phyloP scores from a whole-genome alignment of 2,797 vertebrate genomes.

The Vultur gryphus region DNA sequence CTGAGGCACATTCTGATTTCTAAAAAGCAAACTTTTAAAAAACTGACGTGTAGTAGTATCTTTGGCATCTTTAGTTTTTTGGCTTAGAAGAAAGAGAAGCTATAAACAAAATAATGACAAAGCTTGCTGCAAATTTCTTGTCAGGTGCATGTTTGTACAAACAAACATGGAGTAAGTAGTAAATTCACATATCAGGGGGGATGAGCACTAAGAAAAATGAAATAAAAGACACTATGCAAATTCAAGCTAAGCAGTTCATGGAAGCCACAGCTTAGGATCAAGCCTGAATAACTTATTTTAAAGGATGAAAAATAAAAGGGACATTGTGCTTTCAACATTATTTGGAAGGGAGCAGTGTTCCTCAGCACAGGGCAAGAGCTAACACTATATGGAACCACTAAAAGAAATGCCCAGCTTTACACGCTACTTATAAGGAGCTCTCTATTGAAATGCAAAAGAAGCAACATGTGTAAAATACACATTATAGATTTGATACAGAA shows the following conservation, averaged over 20 bases:
- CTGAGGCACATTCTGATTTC: not conserved
- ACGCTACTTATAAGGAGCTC: not conserved
- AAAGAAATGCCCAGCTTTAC: not conserved
- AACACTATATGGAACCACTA: not conserved
- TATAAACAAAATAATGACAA: not conserved
- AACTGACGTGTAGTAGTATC: not conserved
- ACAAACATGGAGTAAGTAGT: not conserved
- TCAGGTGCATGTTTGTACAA: not conserved
- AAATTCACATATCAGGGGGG: not conserved
- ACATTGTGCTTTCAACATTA: not conserved
- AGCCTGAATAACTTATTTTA: not conserved
- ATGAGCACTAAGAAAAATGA: not conserved
- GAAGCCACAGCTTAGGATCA: not conserved
- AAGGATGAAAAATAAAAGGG: not conserved
- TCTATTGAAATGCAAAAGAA: not conserved
- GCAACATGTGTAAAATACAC: rapidly evolving
- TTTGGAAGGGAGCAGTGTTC: not conserved
- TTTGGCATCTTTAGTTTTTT: not conserved
- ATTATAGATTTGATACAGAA: not conserved
- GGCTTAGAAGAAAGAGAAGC: not conserved
- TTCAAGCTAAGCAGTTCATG: not conserved
- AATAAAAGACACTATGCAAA: not conserved
- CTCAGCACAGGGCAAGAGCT: not conserved
- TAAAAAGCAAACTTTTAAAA: not conserved
- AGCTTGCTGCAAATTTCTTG: not conserved